Percentiles rank a stretch among this genome's conserved stretches.
Evolutionary conservation across 2,888 invertebrate species (phyloP).

Genomic region (Spilosoma lubricipeda): DNA sequence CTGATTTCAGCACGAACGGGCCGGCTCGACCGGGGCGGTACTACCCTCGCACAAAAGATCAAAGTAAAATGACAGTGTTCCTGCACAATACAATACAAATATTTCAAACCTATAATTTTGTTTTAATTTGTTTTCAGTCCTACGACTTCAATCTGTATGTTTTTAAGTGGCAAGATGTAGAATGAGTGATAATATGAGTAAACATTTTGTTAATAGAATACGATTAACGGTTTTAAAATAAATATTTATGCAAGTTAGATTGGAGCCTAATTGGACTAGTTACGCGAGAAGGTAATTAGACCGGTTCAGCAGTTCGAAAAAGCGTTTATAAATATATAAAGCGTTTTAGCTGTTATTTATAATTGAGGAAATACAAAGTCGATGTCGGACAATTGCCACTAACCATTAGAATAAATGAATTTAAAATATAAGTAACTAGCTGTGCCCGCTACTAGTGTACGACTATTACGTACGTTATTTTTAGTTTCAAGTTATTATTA

Average conservation of each 20-base stretch:
- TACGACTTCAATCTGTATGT: background rate
- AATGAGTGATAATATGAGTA: background rate
- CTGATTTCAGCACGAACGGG: no score
- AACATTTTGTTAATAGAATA: conserved; percentile 1
- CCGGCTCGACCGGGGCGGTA: no score
- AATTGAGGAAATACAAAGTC: conserved; percentile 4
- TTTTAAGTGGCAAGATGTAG: background rate
- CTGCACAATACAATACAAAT: no score
- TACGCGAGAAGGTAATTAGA: background rate
- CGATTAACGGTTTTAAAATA: background rate
- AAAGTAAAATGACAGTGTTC: no score
- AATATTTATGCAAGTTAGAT: background rate
- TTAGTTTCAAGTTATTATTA: no score
- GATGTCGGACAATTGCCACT: background rate
- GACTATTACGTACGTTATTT: no score
- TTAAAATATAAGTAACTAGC: background rate
- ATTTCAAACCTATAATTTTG: background rate
- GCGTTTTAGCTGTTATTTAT: background rate
- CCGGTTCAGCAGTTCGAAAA: conserved; percentile 3
- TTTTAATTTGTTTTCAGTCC: background rate
- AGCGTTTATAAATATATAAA: background rate
- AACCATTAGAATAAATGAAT: conserved; percentile 11
- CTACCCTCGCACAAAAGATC: no score
- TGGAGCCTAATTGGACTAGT: background rate
- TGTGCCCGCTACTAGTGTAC: no score